Evolutionary conservation across 2,797 vertebrate genomes (phyloP), one percentile per base, ranked within the genome.

Genomic region (Dermochelys coriacea): DNA sequence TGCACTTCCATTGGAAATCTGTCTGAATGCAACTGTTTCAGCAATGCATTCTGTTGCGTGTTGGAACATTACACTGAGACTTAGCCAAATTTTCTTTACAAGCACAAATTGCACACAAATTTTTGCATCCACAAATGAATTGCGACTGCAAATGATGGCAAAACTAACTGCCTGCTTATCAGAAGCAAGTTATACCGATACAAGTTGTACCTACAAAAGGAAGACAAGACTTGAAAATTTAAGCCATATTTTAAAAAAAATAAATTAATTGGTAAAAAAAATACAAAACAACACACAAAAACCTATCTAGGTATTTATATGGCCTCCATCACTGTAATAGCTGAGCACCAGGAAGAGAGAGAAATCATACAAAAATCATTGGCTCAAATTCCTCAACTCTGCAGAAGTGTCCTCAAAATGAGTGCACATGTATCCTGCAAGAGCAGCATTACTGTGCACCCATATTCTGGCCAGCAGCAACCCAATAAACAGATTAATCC

Each of bases 361-460:
- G 5, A 23, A 71, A 71, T n/a, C 37, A 71, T 41, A 41, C 68
- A 41, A 71, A 15, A 7, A 34, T 1, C 0, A 1, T 3, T 57
- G 34, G 34, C 8, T 64, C 1, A 82, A 49, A 27, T 12, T 5
- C 2, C 37, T 1, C 50, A 78, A 3, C n/a, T 4, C 1, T 12
- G 0, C 2, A 2, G 71, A 1, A 1, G 1, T 1, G 2, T 0
- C 5, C 3, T 2, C 47, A 0, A 5, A 34, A 7, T 45, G 41
- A 41, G 0, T 1, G 5, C 1, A 2, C 1, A 12, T 8, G 37
- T 23, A 19, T 6, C 25, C 6, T 6, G 0, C 23, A 16, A 31
- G 6, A 51, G 21, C 27, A 47, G 16, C 27, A 75, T 75, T 47
- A 75, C 25, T 75, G 23, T 75, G 12, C 41, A 75, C 8, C 15